Evolutionary conservation across 92 coral and sea anemone genomes (phyloP).

Genomic region (Palythoa grandiflora): DNA sequence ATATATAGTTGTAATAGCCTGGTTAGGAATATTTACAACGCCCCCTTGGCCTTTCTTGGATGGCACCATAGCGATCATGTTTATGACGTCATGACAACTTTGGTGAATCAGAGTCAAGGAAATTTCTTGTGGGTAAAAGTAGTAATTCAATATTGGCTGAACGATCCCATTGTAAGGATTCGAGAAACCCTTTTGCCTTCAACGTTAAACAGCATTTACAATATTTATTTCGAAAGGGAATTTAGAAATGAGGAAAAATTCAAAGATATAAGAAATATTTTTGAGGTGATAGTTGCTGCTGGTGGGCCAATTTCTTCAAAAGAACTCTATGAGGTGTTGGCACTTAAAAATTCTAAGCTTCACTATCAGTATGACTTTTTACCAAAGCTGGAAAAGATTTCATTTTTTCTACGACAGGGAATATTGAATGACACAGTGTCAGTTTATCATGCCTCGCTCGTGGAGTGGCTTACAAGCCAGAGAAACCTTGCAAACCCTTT

Average conservation of each 20-base stretch:
- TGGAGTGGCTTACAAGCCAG: slow-evolving; percentile 67
- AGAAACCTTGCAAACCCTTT: slow-evolving; percentile 46
- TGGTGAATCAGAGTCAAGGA: slow-evolving; percentile 21
- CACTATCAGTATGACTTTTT: slow-evolving; percentile 57
- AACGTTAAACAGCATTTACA: slow-evolving; percentile 54
- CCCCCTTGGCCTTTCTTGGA: neutral
- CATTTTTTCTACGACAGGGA: slow-evolving; percentile 66
- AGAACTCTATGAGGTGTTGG: slow-evolving; percentile 56
- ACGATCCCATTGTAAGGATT: neutral
- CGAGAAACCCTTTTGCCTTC: slow-evolving; percentile 27
- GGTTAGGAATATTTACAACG: neutral
- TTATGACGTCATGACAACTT: neutral
- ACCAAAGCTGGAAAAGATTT: slow-evolving; percentile 54
- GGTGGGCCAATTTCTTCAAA: slow-evolving; percentile 43
- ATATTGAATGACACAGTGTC: slow-evolving; percentile 24
- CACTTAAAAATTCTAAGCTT: slow-evolving; percentile 25
- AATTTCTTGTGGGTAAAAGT: slow-evolving; percentile 21
- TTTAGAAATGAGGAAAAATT: slow-evolving; percentile 35
- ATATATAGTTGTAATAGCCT: neutral
- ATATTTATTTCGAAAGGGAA: slow-evolving; percentile 57
- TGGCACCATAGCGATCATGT: neutral
- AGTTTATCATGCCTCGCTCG: slow-evolving; percentile 60
- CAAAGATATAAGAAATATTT: slow-evolving; percentile 47
- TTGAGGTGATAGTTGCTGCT: slow-evolving; percentile 66
- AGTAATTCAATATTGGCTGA: neutral